Percentiles rank a stretch among this genome's conserved stretches.
These are phyloP conservation scores for Procavia capensis DNA, from an alignment of 2,113 vertebrate genomes.

Conservation along the genomic window DNA sequence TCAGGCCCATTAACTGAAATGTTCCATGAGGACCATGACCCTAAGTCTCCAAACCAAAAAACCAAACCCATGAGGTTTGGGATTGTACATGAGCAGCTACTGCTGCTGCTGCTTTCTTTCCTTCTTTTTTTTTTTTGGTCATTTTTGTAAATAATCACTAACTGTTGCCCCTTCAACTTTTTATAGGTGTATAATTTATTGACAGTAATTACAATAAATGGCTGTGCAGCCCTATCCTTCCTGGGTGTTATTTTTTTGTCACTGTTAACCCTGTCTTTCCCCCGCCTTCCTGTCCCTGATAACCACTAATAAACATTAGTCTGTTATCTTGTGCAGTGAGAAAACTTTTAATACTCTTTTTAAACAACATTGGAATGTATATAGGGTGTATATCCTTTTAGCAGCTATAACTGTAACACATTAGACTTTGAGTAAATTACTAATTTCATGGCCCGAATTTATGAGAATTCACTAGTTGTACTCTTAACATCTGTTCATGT, in stretches of 20 bases:
- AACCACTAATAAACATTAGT: neutral
- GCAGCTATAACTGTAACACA: neutral
- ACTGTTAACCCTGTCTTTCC: neutral
- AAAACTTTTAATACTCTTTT: neutral
- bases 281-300: neutral
- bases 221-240: neutral
- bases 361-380: neutral
- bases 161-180: neutral
- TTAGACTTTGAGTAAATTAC: neutral
- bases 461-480: slow-evolving; percentile 2
- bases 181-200: neutral
- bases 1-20: neutral
- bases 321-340: too few species aligned
- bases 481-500: neutral
- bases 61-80: neutral
- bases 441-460: slow-evolving; percentile 1
- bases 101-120: neutral
- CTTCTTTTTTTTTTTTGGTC: neutral
- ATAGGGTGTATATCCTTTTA: neutral
- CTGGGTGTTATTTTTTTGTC: neutral
- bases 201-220: neutral
- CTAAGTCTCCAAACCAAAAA: neutral
- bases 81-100: neutral
- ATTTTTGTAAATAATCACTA: neutral
- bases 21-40: neutral